These are phyloP conservation scores for Cerastis rubricosa DNA, from an alignment of 2,888 invertebrate genomes.

Conservation along the genomic window DNA sequence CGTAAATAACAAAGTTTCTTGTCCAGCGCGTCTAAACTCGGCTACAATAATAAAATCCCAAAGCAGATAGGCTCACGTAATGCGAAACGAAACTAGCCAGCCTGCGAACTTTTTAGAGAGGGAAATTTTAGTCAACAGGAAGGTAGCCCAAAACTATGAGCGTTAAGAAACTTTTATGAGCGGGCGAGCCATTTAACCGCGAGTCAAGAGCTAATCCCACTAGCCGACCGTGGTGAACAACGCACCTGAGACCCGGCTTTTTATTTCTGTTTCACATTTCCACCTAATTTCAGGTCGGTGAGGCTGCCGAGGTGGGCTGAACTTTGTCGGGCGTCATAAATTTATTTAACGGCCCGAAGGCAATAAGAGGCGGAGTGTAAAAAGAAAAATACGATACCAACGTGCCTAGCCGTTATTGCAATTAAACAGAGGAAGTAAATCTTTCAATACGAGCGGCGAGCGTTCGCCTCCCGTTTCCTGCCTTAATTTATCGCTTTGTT, in stretches of 20 bases:
- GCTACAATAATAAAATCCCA: constrained; percentile 78
- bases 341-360: constrained; percentile 91
- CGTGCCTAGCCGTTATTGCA: constrained; percentile 91
- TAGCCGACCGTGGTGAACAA: constrained; percentile 78
- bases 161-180: constrained; percentile 90
- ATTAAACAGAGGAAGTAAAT: constrained; percentile 91
- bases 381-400: constrained; percentile 91
- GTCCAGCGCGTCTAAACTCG: constrained; percentile 74
- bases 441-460: constrained; percentile 89
- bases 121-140: constrained; percentile 83
- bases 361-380: constrained; percentile 91
- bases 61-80: constrained; percentile 80
- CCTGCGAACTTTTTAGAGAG: constrained; percentile 80
- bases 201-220: constrained; percentile 88
- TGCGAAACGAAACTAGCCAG: constrained; percentile 80
- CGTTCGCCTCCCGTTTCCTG: constrained; percentile 88
- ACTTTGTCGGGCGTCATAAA: constrained; percentile 91
- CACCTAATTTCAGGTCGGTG: constrained; percentile 88
- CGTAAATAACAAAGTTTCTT: constrained; percentile 82
- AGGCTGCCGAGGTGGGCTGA: constrained; percentile 88
- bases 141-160: constrained; percentile 85
- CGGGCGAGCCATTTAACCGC: constrained; percentile 86
- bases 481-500: constrained; percentile 90
- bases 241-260: constrained; percentile 88
- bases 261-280: constrained; percentile 88